These are phyloP conservation scores for Amphimedon queenslandica DNA, from an alignment of 37 sponge, comb jelly and placozoan species.

Conservation along the genomic window DNA sequence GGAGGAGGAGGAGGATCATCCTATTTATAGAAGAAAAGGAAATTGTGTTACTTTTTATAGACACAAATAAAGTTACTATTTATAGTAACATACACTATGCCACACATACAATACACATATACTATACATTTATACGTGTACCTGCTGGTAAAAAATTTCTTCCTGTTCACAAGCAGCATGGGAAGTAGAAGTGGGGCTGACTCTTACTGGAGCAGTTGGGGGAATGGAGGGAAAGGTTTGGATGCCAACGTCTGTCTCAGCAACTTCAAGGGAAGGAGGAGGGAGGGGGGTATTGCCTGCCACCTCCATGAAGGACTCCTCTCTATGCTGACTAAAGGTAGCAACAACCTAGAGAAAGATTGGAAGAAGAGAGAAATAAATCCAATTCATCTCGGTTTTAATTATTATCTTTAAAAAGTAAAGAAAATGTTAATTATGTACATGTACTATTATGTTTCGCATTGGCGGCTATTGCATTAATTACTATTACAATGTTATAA, in stretches of 20 bases:
- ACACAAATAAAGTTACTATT: too few relatives aligned
- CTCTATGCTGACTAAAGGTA: constrained; percentile 52
- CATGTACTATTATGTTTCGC: too few relatives aligned
- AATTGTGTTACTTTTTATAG: too few relatives aligned
- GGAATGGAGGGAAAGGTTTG: constrained; percentile 44
- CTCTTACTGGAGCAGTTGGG: constrained; percentile 12
- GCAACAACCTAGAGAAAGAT: constrained; percentile 54
- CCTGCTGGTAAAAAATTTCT: too few relatives aligned
- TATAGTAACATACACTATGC: too few relatives aligned
- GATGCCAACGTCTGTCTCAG: neutral
- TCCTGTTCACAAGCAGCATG: neutral
- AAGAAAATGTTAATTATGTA: neutral
- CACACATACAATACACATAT: too few relatives aligned
- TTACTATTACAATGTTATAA: too few relatives aligned
- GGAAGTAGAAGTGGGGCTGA: neutral
- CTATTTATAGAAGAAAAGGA: too few relatives aligned
- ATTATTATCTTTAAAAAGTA: neutral
- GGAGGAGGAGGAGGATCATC: too few relatives aligned
- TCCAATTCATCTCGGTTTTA: neutral
- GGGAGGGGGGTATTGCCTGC: too few relatives aligned
- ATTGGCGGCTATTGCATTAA: too few relatives aligned
- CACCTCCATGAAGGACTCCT: constrained; percentile 18
- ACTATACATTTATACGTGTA: too few relatives aligned
- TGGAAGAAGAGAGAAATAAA: neutral
- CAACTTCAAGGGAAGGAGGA: neutral